Conservation (phyloP, 1,140 invertebrate species). For the Platorchestia sp. region DNA sequence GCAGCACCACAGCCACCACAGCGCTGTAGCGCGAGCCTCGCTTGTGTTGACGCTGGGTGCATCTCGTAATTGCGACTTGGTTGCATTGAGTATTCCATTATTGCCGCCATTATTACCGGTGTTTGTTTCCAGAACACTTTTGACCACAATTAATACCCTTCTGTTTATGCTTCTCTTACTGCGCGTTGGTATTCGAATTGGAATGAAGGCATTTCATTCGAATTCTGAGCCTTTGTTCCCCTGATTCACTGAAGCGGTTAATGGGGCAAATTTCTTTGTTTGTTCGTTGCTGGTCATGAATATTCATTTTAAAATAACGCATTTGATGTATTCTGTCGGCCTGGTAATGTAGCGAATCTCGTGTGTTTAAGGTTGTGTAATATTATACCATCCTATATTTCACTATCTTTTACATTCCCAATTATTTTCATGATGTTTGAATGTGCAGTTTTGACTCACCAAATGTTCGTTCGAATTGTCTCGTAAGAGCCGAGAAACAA, state of each 20-base stretch:
- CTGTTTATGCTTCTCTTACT: neutral
- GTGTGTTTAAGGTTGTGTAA: neutral
- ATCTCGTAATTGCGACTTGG: neutral
- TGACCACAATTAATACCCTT: neutral
- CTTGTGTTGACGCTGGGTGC: neutral
- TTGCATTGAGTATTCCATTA: neutral
- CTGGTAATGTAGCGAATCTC: neutral
- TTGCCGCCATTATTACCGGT: neutral
- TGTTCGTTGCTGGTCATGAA: too few species aligned
- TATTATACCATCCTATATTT: neutral
- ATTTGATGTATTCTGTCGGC: too few species aligned
- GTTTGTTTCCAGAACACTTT: neutral
- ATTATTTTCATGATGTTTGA: neutral
- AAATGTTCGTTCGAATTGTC: too few species aligned
- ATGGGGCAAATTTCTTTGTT: too few species aligned
- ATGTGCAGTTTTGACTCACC: neutral
- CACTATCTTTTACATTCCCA: neutral
- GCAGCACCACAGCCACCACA: neutral
- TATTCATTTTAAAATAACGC: too few species aligned
- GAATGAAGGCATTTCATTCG: neutral
- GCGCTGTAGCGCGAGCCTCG: neutral
- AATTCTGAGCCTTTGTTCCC: neutral
- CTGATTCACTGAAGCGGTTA: neutral
- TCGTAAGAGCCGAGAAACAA: too few species aligned
- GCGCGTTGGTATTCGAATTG: neutral